These are phyloP conservation scores for Corythornis cristatus DNA, from an alignment of 2,113 vertebrate genomes.

Conservation along the genomic window DNA sequence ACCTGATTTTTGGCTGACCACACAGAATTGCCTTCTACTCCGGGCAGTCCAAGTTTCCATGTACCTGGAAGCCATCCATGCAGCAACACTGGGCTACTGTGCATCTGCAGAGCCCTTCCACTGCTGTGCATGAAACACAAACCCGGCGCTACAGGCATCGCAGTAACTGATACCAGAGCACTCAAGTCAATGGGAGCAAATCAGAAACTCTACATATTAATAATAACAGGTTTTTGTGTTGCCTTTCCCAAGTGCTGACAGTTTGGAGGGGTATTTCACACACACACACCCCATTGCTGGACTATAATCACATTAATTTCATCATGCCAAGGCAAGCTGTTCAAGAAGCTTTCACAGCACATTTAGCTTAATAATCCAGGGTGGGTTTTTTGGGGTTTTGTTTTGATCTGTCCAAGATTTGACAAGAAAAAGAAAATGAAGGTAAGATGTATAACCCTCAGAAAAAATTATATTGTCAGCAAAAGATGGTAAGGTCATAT, in stretches of 20 bases:
- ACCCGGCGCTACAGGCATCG: not conserved
- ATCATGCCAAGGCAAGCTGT: not conserved
- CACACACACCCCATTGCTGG: not conserved
- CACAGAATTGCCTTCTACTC: not conserved
- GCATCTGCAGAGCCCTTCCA: not conserved
- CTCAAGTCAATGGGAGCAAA: constrained; percentile 3
- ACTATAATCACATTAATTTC: not conserved
- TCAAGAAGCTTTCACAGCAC: not conserved
- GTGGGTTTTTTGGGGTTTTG: not conserved
- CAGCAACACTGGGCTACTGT: not conserved
- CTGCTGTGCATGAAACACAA: not conserved
- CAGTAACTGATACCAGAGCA: not conserved
- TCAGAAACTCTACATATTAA: not conserved
- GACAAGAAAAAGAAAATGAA: not conserved
- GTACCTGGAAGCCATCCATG: constrained; percentile 27
- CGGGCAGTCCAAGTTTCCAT: not conserved
- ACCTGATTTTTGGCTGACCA: not conserved
- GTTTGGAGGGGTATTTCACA: not conserved
- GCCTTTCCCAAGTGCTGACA: not conserved
- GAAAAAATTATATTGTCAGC: not conserved
- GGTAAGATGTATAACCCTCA: not conserved
- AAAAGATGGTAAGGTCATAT: not conserved
- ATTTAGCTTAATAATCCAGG: not conserved
- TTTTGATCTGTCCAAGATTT: not conserved
- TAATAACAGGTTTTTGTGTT: constrained; percentile 7